Evolutionary conservation across 2,888 invertebrate genomes (phyloP), one percentile per base, ranked within the genome.

Genomic region (Ormyrus nitidulus): DNA sequence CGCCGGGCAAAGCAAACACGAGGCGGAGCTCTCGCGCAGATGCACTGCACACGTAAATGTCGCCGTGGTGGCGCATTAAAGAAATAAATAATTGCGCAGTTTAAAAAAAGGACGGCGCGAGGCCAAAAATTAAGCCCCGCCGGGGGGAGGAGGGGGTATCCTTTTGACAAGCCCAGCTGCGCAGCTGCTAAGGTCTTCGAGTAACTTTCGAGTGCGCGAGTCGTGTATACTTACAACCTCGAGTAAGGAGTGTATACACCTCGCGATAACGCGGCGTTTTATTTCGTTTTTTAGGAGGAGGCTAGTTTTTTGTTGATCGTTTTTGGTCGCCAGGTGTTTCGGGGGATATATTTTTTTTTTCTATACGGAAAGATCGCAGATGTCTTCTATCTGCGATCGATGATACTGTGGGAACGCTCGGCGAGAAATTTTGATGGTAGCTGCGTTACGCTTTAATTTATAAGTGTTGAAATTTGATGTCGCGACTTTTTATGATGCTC

Each of bases 151-250:
- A 2, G 5, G 6, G 6, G 11, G 0, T 51, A 77, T 65, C 54
- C 54, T 71, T 72, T 66, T 78, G 72, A 65, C 72, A 58, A n/a
- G 19, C 56, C 34, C 13, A 77, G 58, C 62, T 11, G 65, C 11
- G 13, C 79, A 79, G 69, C 79, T 79, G 79, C 70, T 69, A 51
- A 66, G 65, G 34, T 61, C 54, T 66, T 64, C 61, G 34, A 62
- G 10, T 13, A 61, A 54, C 13, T 44, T 19, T 9, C 5, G 51
- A n/a, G 51, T 49, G 49, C 53, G 34, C 34, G 34, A 34, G 4
- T 4, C 34, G 34, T 34, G 3, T 19, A 68, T 69, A 62, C 46
- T 58, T 76, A 71, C 62, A 62, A 6, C 44, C 58, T 13, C 13
- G 11, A 5, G 70, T 58, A 6, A 46, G n/a, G 11, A 2, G 70